Evolutionary conservation across 1,140 invertebrate genomes (phyloP), one percentile per base, ranked within the genome.

Genomic region (Leptinotarsa defecta): DNA sequence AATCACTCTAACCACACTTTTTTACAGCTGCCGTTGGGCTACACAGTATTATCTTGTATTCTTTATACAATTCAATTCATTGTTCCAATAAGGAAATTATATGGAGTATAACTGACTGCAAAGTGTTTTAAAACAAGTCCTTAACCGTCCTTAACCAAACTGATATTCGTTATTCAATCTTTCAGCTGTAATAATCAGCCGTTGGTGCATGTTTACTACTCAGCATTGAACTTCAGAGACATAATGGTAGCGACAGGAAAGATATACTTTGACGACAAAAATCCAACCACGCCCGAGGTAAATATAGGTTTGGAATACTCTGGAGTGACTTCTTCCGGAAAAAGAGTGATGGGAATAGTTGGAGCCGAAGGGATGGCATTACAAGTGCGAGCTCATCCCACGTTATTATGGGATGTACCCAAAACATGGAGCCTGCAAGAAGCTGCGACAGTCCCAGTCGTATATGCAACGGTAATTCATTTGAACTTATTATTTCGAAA

Each of bases 371-470:
- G 88, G 5, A 84, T 94, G 70, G 82, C 91, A 0, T 93, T 92
- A 43, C 76, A 90, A 70, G 82, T 91, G 2, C 68, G 88, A 61
- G 87, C 87, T 8, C 90, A 94, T 81, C 86, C 86, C 48, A 81
- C 85, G 11, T 88, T 95, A 3, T 78, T 91, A 11, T 97, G 95
- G 95, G 82, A 90, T 3, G 88, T 98, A 27, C 96, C 96, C 3
- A 89, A 94, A 1, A 81, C 90, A 5, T 98, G 96, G 96, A 90
- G 76, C 1, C 85, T 98, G 24, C 91, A 94, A 82, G 94, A 98
- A 65, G 96, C 96, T 3, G 94, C 94, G 0, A 95, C 95, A 1
- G 89, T 98, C 0, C 96, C 96, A 8, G 92, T 93, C 2, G 94
- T 94, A 13, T 98, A 97, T 24, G 27, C 68, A 70, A 70, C 68